Base-by-base conservation (phyloP, 2,113 vertebrate genomes). In the Clarias macrocephalus region DNA sequence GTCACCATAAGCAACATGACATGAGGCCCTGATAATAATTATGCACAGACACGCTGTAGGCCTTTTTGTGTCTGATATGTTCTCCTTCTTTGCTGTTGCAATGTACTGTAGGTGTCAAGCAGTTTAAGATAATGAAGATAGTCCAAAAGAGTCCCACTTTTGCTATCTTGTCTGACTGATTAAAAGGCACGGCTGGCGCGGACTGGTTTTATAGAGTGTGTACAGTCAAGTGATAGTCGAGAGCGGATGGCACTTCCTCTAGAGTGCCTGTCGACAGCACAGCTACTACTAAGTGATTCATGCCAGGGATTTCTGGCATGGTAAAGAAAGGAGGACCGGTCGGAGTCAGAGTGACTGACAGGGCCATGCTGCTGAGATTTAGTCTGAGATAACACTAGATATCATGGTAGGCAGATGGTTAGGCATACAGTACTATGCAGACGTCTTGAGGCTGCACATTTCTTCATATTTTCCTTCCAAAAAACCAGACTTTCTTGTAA, bases 131-230 rank as follows among this genome's bases (percentile, higher is more conserved):
- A 65, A 25, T 33, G 28, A 37, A 80, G 42, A 30, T 63, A 84
- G n/a, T 84, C 59, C 70, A 28, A 52, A 68, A 80, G 18, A 68
- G 42, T 54, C 16, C 6, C 59, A 83, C 73, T 77, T 83, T 18
- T n/a, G 66, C 68, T 82, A 68, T 85, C 76, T 86, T 85, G 62
- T 87, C 85, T n/a, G 83, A 83, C 28, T 81, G 79, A 91, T 90
- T 89, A 84, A 83, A 88, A 77, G 19, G 9, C 83, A 68, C 77
- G 59, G 42, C 54, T 82, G 92, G 90, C 79, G 92, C 62, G 91
- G 92, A 93, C 91, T 91, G 77, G 79, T 54, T 93, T 93, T 90
- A 94, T 92, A 91, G 91, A 88, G 85, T 93, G 92, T 93, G 92
- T 89, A 86, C 89, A 84, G 89, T 91, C 48, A 93, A 89, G n/a